Percentiles rank a stretch among this genome's conserved stretches.
These are phyloP conservation scores for Bembecia ichneumoniformis DNA, from an alignment of 2,888 invertebrate species.

Conservation along the genomic window DNA sequence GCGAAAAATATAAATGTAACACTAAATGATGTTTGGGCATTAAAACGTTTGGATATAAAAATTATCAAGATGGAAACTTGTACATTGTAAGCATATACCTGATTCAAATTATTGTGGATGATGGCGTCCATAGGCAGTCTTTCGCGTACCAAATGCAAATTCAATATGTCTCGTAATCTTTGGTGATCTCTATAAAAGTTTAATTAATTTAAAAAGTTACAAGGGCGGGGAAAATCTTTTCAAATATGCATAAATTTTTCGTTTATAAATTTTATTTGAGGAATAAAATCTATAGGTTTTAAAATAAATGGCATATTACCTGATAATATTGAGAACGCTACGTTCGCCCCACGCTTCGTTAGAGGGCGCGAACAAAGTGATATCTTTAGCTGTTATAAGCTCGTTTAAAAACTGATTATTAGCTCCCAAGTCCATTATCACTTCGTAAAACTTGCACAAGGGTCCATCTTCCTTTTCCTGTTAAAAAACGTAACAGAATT, in stretches of 20 bases:
- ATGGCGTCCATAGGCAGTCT: slow-evolving; percentile 83
- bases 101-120: slow-evolving; percentile 77
- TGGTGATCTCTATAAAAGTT: slow-evolving; percentile 72
- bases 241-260: slow-evolving; percentile 1
- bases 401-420: slow-evolving; percentile 78
- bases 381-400: slow-evolving; percentile 78
- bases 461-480: slow-evolving; percentile 73
- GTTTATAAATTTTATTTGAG: no score
- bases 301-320: slow-evolving; percentile 36
- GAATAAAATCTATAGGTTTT: background rate
- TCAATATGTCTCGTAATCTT: slow-evolving; percentile 82
- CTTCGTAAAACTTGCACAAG: slow-evolving; percentile 85
- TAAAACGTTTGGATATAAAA: no score
- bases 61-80: background rate
- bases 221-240: slow-evolving; percentile 1
- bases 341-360: slow-evolving; percentile 88
- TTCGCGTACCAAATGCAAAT: slow-evolving; percentile 85
- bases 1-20: no score
- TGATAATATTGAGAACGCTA: slow-evolving; percentile 78
- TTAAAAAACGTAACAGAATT: slow-evolving; percentile 7
- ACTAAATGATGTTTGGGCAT: no score
- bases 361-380: slow-evolving; percentile 91
- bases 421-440: slow-evolving; percentile 82
- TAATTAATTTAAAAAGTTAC: slow-evolving; percentile 3
- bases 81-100: slow-evolving; percentile 56